phyloP scores from a whole-genome alignment of 2,888 invertebrate species.

The Ischnura elegans region DNA sequence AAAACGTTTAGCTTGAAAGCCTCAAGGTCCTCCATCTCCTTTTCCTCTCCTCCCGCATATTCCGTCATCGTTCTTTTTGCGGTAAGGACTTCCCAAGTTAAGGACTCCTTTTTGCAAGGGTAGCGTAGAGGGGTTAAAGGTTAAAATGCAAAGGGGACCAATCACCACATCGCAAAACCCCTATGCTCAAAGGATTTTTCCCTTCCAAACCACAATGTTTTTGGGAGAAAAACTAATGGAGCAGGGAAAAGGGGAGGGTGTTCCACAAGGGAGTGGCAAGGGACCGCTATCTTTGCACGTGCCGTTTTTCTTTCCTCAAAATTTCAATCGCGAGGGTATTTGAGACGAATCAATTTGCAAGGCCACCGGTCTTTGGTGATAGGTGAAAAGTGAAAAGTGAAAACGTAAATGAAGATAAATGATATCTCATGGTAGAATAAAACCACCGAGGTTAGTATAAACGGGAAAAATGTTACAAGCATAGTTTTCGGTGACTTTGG shows the following conservation, averaged over 20 bases:
- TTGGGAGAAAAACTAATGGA: not conserved
- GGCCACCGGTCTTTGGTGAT: not conserved
- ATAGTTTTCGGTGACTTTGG: too few species aligned
- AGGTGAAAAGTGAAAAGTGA: conserved; percentile 5
- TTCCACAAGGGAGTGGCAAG: too few species aligned
- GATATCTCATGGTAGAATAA: not conserved
- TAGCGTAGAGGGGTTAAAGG: not conserved
- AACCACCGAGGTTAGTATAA: too few species aligned
- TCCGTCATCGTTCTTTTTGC: not conserved
- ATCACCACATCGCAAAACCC: not conserved
- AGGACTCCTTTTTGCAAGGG: not conserved
- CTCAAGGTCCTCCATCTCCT: not conserved
- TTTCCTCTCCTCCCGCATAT: not conserved
- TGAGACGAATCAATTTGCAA: not conserved
- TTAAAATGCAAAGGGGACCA: conserved; percentile 4
- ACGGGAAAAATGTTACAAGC: too few species aligned
- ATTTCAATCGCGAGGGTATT: not conserved
- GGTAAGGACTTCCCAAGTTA: not conserved
- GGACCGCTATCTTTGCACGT: not conserved
- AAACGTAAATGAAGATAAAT: not conserved
- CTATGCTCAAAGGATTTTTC: not conserved
- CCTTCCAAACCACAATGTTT: not conserved
- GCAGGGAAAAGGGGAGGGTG: not conserved
- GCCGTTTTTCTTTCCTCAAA: not conserved
- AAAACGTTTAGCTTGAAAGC: not conserved